phyloP scores from a whole-genome alignment of 2,113 vertebrate species.

The Condylura cristata region DNA sequence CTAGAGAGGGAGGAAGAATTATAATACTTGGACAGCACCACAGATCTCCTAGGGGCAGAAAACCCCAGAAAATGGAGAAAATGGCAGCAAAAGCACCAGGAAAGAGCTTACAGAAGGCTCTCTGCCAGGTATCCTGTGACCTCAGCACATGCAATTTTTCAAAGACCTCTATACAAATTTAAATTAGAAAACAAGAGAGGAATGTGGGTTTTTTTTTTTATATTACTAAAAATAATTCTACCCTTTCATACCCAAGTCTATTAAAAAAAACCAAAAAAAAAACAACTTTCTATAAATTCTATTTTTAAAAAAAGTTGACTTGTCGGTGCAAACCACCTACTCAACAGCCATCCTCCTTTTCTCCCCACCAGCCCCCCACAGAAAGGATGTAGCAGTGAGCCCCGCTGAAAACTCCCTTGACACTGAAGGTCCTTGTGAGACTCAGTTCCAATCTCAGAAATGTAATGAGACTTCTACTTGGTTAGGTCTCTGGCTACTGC shows the following conservation, averaged over 20 bases:
- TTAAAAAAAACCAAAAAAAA: not conserved
- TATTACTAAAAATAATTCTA: conserved; percentile 50
- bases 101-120: not conserved
- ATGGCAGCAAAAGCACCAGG: not conserved
- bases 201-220: conserved; percentile 1
- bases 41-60: not conserved
- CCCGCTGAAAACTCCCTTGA: not conserved
- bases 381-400: not conserved
- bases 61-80: not conserved
- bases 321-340: not conserved
- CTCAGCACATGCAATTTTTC: not conserved
- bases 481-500: not conserved
- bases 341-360: not conserved
- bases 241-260: conserved; percentile 33
- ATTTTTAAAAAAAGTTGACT: not conserved
- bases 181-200: conserved; percentile 11
- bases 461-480: not conserved
- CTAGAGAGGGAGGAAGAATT: not conserved
- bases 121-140: not conserved
- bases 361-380: not conserved
- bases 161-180: not conserved
- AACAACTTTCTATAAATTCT: conserved; percentile 9
- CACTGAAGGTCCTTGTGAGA: not conserved
- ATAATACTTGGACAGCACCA: not conserved
- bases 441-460: not conserved